These are phyloP conservation scores for Pollachius pollachius DNA, from an alignment of 2,113 vertebrate genomes.

Conservation along the genomic window DNA sequence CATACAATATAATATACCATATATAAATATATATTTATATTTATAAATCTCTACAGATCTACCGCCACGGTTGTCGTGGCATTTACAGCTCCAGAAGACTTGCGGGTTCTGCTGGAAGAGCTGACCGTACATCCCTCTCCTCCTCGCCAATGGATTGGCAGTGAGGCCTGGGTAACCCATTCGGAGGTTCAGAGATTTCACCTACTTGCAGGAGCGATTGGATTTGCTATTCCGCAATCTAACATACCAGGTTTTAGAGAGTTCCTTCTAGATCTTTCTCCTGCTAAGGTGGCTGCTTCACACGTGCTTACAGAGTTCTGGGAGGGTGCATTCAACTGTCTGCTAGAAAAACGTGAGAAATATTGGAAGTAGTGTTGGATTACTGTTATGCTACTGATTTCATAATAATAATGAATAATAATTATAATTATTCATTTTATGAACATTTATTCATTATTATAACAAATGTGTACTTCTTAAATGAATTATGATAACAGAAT, in stretches of 20 bases:
- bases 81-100: too few species aligned
- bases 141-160: conserved; percentile 69
- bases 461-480: too few species aligned
- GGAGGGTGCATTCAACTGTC: conserved; percentile 65
- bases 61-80: too few species aligned
- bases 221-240: conserved; percentile 55
- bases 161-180: conserved; percentile 65
- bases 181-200: conserved; percentile 41
- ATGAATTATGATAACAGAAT: too few species aligned
- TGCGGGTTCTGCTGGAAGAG: conserved; percentile 32
- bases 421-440: too few species aligned
- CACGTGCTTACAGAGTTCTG: conserved; percentile 61
- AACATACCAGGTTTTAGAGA: conserved; percentile 65
- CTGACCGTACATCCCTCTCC: conserved; percentile 37
- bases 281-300: conserved; percentile 35
- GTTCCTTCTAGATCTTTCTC: conserved; percentile 59
- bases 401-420: too few species aligned
- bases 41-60: too few species aligned
- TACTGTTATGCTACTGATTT: too few species aligned
- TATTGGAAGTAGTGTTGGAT: not conserved
- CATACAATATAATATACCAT: not conserved
- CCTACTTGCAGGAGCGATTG: conserved; percentile 52
- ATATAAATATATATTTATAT: too few species aligned
- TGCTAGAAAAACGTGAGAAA: conserved; percentile 42
- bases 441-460: too few species aligned